Evolutionary conservation across 2,113 vertebrate species (phyloP), one percentile per base, ranked within the genome.

Genomic region (Onychorhynchus coronatus): DNA sequence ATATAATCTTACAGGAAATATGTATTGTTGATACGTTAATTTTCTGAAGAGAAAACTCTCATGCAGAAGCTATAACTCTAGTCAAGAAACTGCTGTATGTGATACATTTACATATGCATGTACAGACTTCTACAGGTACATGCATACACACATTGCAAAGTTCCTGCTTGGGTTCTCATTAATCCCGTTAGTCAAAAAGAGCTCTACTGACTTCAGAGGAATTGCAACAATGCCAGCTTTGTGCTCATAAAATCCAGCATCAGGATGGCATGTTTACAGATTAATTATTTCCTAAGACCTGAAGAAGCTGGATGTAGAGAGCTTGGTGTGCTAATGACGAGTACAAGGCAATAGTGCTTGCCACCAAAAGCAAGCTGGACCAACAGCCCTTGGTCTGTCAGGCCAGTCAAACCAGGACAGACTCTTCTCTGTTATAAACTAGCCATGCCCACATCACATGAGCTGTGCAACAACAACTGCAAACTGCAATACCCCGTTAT

Each of bases 171-270:
- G 62, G 62, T 65, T 88, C 62, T 80, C 31, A 66, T 66, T 90
- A 90, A 76, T 82, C 67, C 62, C 67, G 35, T 88, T 89, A 85
- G 85, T 88, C 82, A 80, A 90, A 67, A 90, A 41, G 47, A 88
- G 67, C 59, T 86, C 30, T 63, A 22, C n/a, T 66, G 85, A 73
- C 46, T 88, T 95, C 88, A 94, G 76, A 94, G 59, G 67, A 83
- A 37, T 42, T 83, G 59, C 79, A 83, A 30, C 59, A 83, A 14
- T 35, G n/a, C 72, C 76, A 91, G 33, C n/a, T 93, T 77, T 63
- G 33, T 74, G 42, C 52, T 89, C 41, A n/a, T 42, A 62, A 95
- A 89, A 81, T 30, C 42, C 65, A 50, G 50, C 11, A 3, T 55
- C 65, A 44, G 68, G 65, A 6, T 46, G 67, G 52, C 5, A 3